Evolutionary conservation across 2,113 vertebrate species (phyloP).

Genomic region (Artemisiospiza belli): DNA sequence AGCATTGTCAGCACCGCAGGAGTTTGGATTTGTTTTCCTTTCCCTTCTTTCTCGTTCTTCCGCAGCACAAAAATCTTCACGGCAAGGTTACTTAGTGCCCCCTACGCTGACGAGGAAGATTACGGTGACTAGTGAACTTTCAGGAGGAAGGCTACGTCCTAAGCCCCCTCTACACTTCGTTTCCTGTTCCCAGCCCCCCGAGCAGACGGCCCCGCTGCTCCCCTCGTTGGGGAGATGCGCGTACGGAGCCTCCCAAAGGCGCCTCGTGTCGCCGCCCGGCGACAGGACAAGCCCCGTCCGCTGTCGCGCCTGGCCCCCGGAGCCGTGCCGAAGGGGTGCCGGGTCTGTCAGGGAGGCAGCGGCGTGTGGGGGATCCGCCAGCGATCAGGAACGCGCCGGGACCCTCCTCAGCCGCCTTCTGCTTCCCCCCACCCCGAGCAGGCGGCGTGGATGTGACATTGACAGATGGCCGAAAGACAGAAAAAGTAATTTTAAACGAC

Average conservation of each 20-base stretch:
- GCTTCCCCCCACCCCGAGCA: constrained; percentile 61
- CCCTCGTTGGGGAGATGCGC: too few species aligned
- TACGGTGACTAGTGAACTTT: not conserved
- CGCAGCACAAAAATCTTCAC: not conserved
- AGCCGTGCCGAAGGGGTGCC: not conserved
- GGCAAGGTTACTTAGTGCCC: not conserved
- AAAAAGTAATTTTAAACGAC: constrained; percentile 80
- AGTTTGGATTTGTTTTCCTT: not conserved
- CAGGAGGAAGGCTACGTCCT: not conserved
- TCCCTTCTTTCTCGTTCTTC: not conserved
- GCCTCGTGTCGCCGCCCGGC: not conserved
- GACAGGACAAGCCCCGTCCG: not conserved
- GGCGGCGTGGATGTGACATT: constrained; percentile 71
- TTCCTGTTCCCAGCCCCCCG: not conserved
- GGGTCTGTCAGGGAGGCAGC: too few species aligned
- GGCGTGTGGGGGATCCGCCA: not conserved
- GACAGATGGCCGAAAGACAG: constrained; percentile 78
- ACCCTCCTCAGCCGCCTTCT: constrained; percentile 46
- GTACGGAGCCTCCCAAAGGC: too few species aligned
- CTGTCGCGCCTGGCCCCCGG: too few species aligned
- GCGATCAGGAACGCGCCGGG: not conserved
- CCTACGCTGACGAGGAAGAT: not conserved
- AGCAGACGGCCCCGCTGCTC: not conserved
- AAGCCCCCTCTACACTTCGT: not conserved
- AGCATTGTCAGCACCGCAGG: not conserved